Conservation (phyloP, 2,113 vertebrate genomes). For the Ciconia stormi region DNA sequence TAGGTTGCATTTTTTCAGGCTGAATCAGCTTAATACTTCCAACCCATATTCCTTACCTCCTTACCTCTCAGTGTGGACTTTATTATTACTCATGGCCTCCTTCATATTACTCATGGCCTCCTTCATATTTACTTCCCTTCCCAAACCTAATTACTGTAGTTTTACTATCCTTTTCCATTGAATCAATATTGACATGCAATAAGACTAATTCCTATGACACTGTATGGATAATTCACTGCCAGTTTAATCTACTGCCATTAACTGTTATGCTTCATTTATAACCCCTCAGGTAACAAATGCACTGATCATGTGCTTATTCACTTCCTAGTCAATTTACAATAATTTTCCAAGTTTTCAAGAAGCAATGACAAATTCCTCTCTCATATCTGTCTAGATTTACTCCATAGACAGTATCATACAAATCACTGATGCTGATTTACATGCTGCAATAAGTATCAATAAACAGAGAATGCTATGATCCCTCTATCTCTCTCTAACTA, state of each 20-base stretch:
- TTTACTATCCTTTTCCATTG: neutral
- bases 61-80: neutral
- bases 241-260: neutral
- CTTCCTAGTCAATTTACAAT: neutral
- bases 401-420: neutral
- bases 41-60: constrained; percentile 17
- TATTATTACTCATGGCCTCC: neutral
- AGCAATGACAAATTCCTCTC: neutral
- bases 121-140: neutral
- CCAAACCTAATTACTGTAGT: neutral
- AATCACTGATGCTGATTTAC: neutral
- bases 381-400: neutral
- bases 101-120: neutral
- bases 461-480: neutral
- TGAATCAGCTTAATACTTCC: constrained; percentile 41
- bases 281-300: neutral
- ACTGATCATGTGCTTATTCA: neutral
- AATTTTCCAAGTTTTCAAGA: neutral
- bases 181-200: constrained; percentile 22
- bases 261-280: neutral
- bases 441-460: neutral
- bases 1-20: constrained; percentile 14
- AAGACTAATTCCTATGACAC: neutral
- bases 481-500: neutral
- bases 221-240: neutral